phyloP scores from a whole-genome alignment of 2,797 vertebrate species.

The Tadarida brasiliensis region DNA sequence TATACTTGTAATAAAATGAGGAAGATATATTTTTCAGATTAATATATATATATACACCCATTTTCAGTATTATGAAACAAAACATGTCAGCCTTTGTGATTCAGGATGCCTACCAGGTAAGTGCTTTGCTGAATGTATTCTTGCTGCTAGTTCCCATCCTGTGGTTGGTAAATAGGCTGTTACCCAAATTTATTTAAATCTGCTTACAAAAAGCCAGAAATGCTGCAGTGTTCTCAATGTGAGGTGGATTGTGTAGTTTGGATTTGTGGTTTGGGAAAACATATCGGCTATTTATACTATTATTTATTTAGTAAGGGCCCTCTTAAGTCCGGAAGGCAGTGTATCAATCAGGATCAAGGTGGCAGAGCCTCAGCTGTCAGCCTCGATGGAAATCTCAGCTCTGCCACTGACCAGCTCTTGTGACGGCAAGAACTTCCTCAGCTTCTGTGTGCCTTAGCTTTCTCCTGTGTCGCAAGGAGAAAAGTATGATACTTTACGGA shows the following conservation, averaged over 20 bases:
- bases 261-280: slow-evolving; percentile 40
- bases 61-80: slow-evolving; percentile 46
- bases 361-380: not conserved
- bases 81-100: not conserved
- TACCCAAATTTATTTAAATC: slow-evolving; percentile 28
- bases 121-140: not conserved
- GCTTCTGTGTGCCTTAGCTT: not conserved
- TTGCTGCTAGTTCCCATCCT: not conserved
- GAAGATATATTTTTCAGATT: not conserved
- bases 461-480: not conserved
- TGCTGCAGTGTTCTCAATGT: not conserved
- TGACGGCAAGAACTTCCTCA: not conserved
- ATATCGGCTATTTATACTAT: slow-evolving; percentile 13
- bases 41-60: not conserved
- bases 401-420: not conserved
- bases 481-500: not conserved
- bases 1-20: not conserved
- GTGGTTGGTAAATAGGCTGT: not conserved
- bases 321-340: not conserved
- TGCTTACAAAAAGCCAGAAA: slow-evolving; percentile 41
- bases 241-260: slow-evolving; percentile 18
- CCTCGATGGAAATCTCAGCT: not conserved
- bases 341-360: not conserved
- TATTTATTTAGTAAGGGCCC: slow-evolving; percentile 48
- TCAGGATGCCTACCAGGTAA: not conserved